Base-by-base conservation (phyloP, 2,888 invertebrate species). In the Micoletzkya japonica region DNA sequence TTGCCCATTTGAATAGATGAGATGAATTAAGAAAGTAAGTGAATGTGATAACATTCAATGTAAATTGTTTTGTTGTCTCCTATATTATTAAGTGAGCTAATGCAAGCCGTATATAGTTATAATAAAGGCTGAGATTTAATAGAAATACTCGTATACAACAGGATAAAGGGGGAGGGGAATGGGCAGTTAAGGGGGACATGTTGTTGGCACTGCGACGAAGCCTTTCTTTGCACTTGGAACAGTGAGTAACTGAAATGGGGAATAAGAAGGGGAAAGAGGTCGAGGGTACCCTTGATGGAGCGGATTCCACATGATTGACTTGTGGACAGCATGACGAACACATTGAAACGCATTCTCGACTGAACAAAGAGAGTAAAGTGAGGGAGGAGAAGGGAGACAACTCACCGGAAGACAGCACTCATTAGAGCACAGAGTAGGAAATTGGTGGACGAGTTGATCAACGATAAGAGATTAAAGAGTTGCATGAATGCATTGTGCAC, bases 391-490 rank as follows among this genome's bases (percentile, higher is more conserved):
- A 78, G 70, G 34, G 86, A 70, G 76, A 87, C 87, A 2, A 91
- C 91, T 77, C 89, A 56, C 54, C 91, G 88, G 86, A 91, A 92
- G 81, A 91, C 90, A 83, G 90, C 90, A 76, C 91, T 91, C 84
- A 92, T 89, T 58, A 90, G 90, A 79, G 91, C 91, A 86, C 92
- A 92, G 72, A 92, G 88, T 77, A 92, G 87, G 86, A 92, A 92
- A 87, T 92, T 92, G 61, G 90, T 90, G 0, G 92, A 90, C 7
- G 91, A 91, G 87, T 92, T 92, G 70, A 92, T 87, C 71, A 90
- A 89, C 30, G 90, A 89, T 70, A 92, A 87, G 58, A 91, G 88
- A 85, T 92, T 92, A 85, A 90, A 90, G 57, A 92, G 88, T 86
- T 91, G 91, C 30, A 91, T 91, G n/a, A 91, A 87, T 61, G 77